phyloP scores from a whole-genome alignment of 2,888 invertebrate species.

The Bugulina stolonifera region DNA sequence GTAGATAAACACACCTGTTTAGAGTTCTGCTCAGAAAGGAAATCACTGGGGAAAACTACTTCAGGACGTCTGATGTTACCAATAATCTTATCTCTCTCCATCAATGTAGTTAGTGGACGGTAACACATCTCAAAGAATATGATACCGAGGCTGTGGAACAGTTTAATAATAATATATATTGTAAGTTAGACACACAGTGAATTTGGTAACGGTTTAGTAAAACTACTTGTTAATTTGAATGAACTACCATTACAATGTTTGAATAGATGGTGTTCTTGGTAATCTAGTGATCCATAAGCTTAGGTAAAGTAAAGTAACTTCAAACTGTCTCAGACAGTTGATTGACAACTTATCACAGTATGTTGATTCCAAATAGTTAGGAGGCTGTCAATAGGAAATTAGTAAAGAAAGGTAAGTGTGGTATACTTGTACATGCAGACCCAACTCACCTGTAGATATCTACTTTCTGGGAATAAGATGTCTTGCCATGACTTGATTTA shows the following conservation, averaged over 20 bases:
- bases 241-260: too few relatives aligned
- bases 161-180: too few relatives aligned
- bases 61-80: slow-evolving; percentile 66
- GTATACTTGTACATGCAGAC: too few relatives aligned
- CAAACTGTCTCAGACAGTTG: too few relatives aligned
- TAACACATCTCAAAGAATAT: slow-evolving; percentile 87
- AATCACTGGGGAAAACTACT: slow-evolving; percentile 49
- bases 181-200: background rate
- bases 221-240: too few relatives aligned
- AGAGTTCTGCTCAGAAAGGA: slow-evolving; percentile 18
- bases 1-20: slow-evolving; percentile 26
- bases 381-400: too few relatives aligned
- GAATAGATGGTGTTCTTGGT: too few relatives aligned
- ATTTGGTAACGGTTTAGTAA: background rate
- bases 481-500: slow-evolving; percentile 62
- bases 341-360: too few relatives aligned
- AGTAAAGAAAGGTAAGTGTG: too few relatives aligned
- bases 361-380: too few relatives aligned
- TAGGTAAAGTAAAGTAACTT: too few relatives aligned
- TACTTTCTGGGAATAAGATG: slow-evolving; percentile 62
- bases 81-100: slow-evolving; percentile 80
- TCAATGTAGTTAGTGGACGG: slow-evolving; percentile 73
- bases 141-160: slow-evolving; percentile 68
- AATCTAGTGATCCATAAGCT: too few relatives aligned
- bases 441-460: slow-evolving; percentile 64